Evolutionary conservation across 2,113 vertebrate genomes (phyloP).

Genomic region (Oenanthe melanoleuca): DNA sequence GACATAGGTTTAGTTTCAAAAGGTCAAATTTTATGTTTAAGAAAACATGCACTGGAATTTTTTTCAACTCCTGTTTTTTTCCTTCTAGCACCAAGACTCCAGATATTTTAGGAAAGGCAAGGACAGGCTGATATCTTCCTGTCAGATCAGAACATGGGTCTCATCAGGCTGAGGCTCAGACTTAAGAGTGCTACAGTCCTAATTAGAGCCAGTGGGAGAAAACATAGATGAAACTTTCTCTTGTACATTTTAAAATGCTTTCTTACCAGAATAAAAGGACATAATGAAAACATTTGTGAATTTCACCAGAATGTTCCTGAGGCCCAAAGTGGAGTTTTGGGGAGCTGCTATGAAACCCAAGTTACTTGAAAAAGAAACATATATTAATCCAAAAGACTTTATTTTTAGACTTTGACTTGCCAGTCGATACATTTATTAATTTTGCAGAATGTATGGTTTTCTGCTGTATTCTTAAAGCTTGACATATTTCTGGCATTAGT

Average conservation of each 20-base stretch:
- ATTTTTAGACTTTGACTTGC: not conserved
- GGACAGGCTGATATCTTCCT: not conserved
- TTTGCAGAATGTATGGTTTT: not conserved
- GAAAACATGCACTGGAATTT: not conserved
- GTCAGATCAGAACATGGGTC: not conserved
- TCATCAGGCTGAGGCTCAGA: not conserved
- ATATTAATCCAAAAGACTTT: not conserved
- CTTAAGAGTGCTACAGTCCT: not conserved
- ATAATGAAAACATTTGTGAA: not conserved
- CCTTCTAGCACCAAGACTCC: not conserved
- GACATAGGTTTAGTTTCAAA: not conserved
- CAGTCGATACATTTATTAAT: not conserved
- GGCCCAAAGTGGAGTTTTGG: not conserved
- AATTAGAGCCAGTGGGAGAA: not conserved
- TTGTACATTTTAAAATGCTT: not conserved
- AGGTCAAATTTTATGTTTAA: slow-evolving; percentile 25
- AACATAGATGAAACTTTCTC: not conserved
- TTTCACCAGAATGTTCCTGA: not conserved
- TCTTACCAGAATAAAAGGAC: not conserved
- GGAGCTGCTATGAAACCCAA: not conserved
- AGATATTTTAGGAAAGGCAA: not conserved
- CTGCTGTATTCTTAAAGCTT: not conserved
- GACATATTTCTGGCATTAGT: not conserved
- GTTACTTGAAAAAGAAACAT: not conserved
- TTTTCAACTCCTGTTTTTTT: not conserved